Conservation (phyloP, 2,113 vertebrate genomes). For the Psephotus haematonotus region DNA sequence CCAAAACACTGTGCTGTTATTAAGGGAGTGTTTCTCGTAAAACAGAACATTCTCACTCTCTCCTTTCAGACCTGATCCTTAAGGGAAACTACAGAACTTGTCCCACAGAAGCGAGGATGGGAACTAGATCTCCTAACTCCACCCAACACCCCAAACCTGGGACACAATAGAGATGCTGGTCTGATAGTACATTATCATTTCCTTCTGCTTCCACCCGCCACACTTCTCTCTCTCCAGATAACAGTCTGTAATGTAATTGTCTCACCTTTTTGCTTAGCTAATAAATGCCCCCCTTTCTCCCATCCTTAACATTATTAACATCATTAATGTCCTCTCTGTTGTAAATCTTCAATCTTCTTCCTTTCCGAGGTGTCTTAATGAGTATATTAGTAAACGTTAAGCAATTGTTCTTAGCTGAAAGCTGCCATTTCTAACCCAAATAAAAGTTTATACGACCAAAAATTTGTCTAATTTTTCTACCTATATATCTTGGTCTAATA, state of each 20-base stretch:
- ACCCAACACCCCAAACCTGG: background rate
- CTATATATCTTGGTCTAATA: background rate
- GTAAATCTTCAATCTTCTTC: background rate
- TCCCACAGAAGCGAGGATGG: background rate
- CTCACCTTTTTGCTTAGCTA: background rate
- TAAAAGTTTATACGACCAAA: background rate
- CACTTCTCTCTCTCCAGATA: background rate
- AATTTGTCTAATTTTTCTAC: background rate
- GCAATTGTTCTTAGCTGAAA: background rate
- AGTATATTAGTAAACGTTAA: background rate
- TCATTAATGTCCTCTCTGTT: background rate
- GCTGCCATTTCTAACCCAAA: background rate
- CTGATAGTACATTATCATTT: background rate
- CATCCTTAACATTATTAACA: background rate
- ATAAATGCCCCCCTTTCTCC: background rate
- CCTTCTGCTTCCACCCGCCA: background rate
- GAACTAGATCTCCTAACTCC: background rate
- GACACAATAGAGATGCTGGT: background rate
- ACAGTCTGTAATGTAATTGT: background rate
- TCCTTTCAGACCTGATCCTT: background rate
- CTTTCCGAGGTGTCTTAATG: background rate
- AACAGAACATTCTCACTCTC: background rate
- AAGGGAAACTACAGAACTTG: background rate
- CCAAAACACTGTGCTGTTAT: background rate
- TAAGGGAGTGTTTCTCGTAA: background rate